These are phyloP conservation scores for Drosophila sp. DNA, from an alignment of 1,140 invertebrate genomes.

Conservation along the genomic window DNA sequence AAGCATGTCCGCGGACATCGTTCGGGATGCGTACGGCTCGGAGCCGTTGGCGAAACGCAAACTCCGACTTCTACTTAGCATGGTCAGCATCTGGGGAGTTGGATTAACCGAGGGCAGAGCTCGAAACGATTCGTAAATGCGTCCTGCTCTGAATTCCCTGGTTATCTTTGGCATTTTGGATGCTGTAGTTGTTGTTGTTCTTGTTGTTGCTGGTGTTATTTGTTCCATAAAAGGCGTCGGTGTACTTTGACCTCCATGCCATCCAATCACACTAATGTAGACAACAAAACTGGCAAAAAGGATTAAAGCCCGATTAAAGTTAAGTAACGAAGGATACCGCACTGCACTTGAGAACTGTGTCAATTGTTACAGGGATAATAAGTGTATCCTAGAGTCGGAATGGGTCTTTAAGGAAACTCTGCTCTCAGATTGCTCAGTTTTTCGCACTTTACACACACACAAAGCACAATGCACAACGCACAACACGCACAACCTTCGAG, in stretches of 20 bases:
- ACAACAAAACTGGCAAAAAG: constrained; percentile 17
- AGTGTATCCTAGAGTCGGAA: background rate
- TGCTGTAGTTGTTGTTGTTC: background rate
- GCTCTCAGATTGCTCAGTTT: background rate
- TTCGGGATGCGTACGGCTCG: constrained; percentile 70
- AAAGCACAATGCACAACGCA: background rate
- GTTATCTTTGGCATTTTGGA: constrained; percentile 56
- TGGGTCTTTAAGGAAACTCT: background rate
- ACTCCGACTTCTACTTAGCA: constrained; percentile 14
- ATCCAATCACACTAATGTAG: constrained; percentile 18
- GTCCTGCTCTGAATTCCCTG: constrained; percentile 58
- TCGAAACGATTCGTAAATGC: constrained; percentile 74
- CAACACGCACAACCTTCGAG: background rate
- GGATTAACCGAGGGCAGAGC: constrained; percentile 13
- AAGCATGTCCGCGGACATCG: constrained; percentile 87
- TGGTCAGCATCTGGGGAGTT: background rate
- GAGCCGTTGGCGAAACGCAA: constrained; percentile 22
- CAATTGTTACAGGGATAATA: background rate
- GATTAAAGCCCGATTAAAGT: background rate
- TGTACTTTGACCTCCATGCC: constrained; percentile 14
- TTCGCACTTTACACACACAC: background rate
- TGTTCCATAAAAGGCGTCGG: constrained; percentile 13
- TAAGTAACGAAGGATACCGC: background rate
- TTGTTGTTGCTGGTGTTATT: background rate
- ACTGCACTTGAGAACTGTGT: background rate